Percentiles rank a stretch among this genome's conserved stretches.
Evolutionary conservation across 2,888 invertebrate species (phyloP).

Genomic region (Drosophila kuntzei): DNA sequence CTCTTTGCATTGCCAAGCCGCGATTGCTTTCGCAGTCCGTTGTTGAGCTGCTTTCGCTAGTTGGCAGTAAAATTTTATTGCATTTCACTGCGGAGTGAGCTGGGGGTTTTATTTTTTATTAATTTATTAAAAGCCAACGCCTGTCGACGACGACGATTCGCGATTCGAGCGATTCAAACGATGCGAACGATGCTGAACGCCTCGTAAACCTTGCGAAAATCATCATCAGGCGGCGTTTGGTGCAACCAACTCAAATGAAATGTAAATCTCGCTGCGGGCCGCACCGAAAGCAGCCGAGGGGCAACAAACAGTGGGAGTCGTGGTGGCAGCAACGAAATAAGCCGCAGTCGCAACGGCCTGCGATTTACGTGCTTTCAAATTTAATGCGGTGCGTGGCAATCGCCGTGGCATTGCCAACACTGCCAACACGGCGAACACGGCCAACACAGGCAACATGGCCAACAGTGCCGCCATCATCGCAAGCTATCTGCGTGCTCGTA

Average conservation of each 20-base stretch:
- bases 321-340: constrained; percentile 41
- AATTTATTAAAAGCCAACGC: constrained; percentile 75
- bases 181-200: constrained; percentile 52
- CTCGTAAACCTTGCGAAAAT: constrained; percentile 75
- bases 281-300: constrained; percentile 54
- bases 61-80: constrained; percentile 55
- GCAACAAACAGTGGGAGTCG: constrained; percentile 41
- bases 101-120: constrained; percentile 58
- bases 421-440: constrained; percentile 11
- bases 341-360: constrained; percentile 43
- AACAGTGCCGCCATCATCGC: constrained; percentile 31
- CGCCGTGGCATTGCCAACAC: constrained; percentile 39
- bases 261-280: constrained; percentile 68
- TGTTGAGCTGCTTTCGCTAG: constrained; percentile 34
- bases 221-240: constrained; percentile 47
- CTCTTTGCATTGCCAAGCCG: constrained; percentile 34
- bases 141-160: constrained; percentile 21
- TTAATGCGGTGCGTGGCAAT: constrained; percentile 71
- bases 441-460: constrained; percentile 17
- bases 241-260: constrained; percentile 64
- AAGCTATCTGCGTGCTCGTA: constrained; percentile 54
- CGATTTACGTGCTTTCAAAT: constrained; percentile 67
- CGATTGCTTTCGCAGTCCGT: constrained; percentile 5
- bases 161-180: constrained; percentile 25
- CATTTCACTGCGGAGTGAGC: constrained; percentile 39